phyloP scores from a whole-genome alignment of 2,888 invertebrate genomes.

The Hydrotaea cyrtoneurina region DNA sequence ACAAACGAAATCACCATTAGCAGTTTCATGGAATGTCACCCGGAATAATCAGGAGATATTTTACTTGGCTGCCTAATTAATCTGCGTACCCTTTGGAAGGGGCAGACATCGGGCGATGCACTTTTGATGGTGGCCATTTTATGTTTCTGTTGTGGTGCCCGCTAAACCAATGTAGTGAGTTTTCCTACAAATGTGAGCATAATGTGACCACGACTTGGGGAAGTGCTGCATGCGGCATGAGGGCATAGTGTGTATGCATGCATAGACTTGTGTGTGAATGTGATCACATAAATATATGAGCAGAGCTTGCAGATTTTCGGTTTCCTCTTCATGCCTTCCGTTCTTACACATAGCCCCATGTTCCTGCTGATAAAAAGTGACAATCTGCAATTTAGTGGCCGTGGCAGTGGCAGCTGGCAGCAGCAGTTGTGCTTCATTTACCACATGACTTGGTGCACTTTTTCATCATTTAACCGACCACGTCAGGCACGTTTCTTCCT shows the following conservation, averaged over 20 bases:
- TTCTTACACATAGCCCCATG: not conserved
- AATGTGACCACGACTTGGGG: not conserved
- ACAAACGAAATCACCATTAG: too few species aligned
- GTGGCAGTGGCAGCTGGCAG: conserved; percentile 11
- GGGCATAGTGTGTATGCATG: not conserved
- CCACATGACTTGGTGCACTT: conserved; percentile 63
- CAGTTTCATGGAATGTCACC: too few species aligned
- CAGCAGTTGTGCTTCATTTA: conserved; percentile 65
- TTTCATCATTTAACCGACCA: conserved; percentile 60
- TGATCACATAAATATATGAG: not conserved
- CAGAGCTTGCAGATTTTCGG: not conserved
- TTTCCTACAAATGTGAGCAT: conserved; percentile 15
- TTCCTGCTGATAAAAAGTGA: conserved; percentile 57
- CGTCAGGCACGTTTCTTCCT: conserved; percentile 64
- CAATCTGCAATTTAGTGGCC: conserved; percentile 65
- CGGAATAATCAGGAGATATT: too few species aligned
- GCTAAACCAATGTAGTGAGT: conserved; percentile 37
- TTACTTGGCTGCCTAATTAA: too few species aligned
- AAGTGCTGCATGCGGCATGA: conserved; percentile 13
- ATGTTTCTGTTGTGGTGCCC: not conserved
- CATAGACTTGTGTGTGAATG: not conserved
- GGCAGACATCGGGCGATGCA: not conserved
- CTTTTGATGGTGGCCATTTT: too few species aligned
- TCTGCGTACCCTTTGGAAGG: not conserved
- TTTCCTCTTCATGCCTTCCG: not conserved